Evolutionary conservation across 2,113 vertebrate genomes (phyloP), one percentile per base, ranked within the genome.

Genomic region (Turdus rufiventris): DNA sequence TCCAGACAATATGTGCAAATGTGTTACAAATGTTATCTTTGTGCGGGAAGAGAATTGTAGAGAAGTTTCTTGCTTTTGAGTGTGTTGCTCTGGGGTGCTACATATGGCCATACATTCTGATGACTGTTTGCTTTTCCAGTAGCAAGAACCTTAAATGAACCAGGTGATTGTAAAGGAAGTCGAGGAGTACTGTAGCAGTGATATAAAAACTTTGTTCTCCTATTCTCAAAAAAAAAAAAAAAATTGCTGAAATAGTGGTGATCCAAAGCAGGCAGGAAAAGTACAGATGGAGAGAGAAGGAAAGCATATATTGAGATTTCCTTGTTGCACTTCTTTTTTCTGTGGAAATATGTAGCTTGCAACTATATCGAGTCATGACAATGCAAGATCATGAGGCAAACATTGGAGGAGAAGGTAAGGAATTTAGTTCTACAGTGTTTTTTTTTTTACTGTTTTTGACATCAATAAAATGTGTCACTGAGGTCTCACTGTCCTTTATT

Each of bases 61-160:
- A 50, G 70, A 62, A 70, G 33, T 72, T 80, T 73, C 54, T 76
- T 74, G 53, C 67, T 81, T 81, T 77, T 84, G 66, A 29, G 48
- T 58, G 24, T 29, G 54, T 76, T 70, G 57, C 65, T 93, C 36
- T 60, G 45, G 38, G 17, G 9, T 5, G 11, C 47, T 91, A 25
- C 56, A 45, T 74, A 85, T 47, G 79, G 78, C 81, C 78, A 53
- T 70, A 45, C n/a, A 4, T 92, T 88, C 40, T 85, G 43, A 42
- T 81, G 70, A 86, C 57, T 73, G 3, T 77, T 76, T 16, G 45
- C 63, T 89, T 70, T 88, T 84, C 54, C 84, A 79, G 12, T 54
- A 88, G 65, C 47, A 73, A 58, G 82, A 96, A 42, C 65, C 80
- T 89, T 67, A 85, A 77, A 83, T 71, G 88, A 91, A 75, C 91